Conservation (phyloP, 2,797 vertebrate genomes). For the Melanotaenia parkinsoni region DNA sequence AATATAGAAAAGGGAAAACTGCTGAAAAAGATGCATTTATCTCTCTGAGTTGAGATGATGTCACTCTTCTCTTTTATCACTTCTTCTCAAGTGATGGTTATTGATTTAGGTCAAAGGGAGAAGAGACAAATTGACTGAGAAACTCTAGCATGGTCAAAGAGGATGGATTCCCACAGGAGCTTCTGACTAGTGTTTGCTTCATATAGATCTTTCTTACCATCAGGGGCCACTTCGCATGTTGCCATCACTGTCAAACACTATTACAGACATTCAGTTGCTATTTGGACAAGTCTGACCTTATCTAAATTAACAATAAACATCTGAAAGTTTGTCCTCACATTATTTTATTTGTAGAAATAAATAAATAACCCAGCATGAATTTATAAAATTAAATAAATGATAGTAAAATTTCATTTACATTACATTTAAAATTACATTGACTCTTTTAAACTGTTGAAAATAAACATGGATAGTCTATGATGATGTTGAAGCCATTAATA, state of each 20-base stretch:
- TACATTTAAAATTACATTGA: not conserved
- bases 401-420: not conserved
- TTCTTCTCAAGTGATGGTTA: constrained; percentile 69
- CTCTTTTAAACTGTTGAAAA: not conserved
- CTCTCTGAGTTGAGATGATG: constrained; percentile 66
- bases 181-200: constrained; percentile 60
- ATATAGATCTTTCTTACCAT: constrained; percentile 56
- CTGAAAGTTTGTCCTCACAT: too few relatives aligned
- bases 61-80: constrained; percentile 73
- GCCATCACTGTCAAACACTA: constrained; percentile 69
- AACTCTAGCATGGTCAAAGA: constrained; percentile 70
- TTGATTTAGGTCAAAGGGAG: constrained; percentile 74
- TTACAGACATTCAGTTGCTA: constrained; percentile 26
- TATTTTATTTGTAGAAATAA: too few relatives aligned
- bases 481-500: constrained; percentile 21
- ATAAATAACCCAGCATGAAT: not conserved
- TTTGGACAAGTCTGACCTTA: not conserved
- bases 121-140: constrained; percentile 75
- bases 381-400: not conserved
- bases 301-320: too few relatives aligned
- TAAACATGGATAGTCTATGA: not conserved
- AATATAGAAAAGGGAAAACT: constrained; percentile 17
- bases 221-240: constrained; percentile 63
- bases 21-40: constrained; percentile 42
- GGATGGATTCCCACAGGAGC: constrained; percentile 61